These are phyloP conservation scores for Macrocentrus cingulum DNA, from an alignment of 1,140 invertebrate species.

Conservation along the genomic window DNA sequence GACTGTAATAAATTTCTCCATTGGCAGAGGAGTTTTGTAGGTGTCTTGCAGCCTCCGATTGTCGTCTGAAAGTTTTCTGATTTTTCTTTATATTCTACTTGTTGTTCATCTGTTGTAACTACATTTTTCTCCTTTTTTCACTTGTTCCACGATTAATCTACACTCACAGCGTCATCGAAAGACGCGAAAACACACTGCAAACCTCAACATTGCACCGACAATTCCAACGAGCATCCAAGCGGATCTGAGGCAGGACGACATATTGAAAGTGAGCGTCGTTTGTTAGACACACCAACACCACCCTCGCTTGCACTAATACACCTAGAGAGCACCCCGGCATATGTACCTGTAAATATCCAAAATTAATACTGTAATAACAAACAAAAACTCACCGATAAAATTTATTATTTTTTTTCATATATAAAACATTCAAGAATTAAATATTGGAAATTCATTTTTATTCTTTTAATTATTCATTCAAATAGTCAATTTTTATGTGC, in stretches of 20 bases:
- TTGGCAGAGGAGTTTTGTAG: not conserved
- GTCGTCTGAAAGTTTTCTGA: not conserved
- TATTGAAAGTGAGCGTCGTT: not conserved
- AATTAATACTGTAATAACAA: no score
- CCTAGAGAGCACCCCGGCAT: no score
- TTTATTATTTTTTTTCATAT: no score
- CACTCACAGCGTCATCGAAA: slow-evolving; percentile 1
- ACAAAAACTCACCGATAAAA: no score
- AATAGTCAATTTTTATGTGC: no score
- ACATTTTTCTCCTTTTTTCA: not conserved
- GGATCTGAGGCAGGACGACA: not conserved
- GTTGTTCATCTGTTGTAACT: not conserved
- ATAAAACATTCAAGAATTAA: no score
- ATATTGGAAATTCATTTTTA: no score
- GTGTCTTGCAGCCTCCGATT: not conserved
- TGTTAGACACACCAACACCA: no score
- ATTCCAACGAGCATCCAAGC: not conserved
- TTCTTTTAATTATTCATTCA: no score
- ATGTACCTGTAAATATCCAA: no score
- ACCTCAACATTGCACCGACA: not conserved
- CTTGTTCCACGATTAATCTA: not conserved
- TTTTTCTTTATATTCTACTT: not conserved
- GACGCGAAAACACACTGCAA: not conserved
- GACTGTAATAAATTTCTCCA: not conserved
- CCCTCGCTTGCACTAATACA: no score